Evolutionary conservation across 2,113 vertebrate species (phyloP), one percentile per base, ranked within the genome.

Genomic region (Centrocercus urophasianus): DNA sequence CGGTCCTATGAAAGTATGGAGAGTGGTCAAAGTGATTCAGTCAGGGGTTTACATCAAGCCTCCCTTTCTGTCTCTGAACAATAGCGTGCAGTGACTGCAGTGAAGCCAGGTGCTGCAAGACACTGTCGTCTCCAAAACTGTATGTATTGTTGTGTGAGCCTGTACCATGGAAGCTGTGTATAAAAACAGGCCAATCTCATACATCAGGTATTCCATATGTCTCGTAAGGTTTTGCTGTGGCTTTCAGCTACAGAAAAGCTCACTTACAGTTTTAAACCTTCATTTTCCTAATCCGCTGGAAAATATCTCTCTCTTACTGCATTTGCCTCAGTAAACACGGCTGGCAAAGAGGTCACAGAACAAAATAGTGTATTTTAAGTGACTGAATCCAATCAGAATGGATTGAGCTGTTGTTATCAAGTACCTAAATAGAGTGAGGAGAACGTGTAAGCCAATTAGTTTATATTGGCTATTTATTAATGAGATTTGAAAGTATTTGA

Each of bases 361-460:
- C 63, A 91, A 89, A 96, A 81, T 54, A 88, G 74, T 54, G 24
- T 88, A 71, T 86, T 96, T 94, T 79, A 81, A 93, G 88, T 95
- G 94, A 89, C 54, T 40, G 85, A 96, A 95, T 93, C 93, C 93
- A 89, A 32, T 95, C 91, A 95, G 88, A 86, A 72, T 91, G 77
- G 80, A 82, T 93, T 96, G 90, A 91, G 65, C 73, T 91, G 59
- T 28, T 74, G 48, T 52, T 94, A 73, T 77, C 70, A 75, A 88
- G 91, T 86, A 76, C 64, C 63, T 83, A 96, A 95, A 93, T 92
- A 96, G 96, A 97, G 96, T 66, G 48, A 73, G 40, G 36, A 85
- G 93, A 88, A 95, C 83, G 7, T 94, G 50, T 89, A 94, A 96
- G 75, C 88, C 86, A 84, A 88, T 70, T 93, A 95, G 82, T 89